Evolutionary conservation across 2,797 vertebrate genomes (phyloP), one percentile per base, ranked within the genome.

Genomic region (Emys orbicularis): DNA sequence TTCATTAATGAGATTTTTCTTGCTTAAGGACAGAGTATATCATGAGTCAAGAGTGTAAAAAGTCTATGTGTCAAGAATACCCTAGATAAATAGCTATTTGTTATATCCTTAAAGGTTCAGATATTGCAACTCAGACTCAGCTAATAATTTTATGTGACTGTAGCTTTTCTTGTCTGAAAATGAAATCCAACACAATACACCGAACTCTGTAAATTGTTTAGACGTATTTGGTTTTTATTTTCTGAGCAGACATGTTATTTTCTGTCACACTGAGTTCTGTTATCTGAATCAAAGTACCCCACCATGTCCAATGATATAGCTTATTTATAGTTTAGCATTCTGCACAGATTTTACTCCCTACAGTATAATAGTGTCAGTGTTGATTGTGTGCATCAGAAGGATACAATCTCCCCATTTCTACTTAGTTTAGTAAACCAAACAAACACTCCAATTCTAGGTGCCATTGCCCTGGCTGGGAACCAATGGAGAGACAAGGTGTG

Each of bases 211-310:
- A 94, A 96, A 92, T 89, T 90, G 56, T 83, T 94, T 79, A 83
- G 86, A 81, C 86, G 95, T 68, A 83, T 92, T 93, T 81, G 72
- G 52, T 79, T 95, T 96, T 94, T 95, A 90, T 95, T 96, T 96
- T 96, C 61, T 97, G 88, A 95, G 92, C 90, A 93, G 84, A 50
- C 54, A 23, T 25, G 59, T 23, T 90, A 77, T 83, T 87, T 94
- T 85, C 79, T 88, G 92, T 94, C 93, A 96, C 0, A 1, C 74
- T 90, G 53, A 72, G 90, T 95, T 54, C 68, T 1, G 5, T 79
- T 92, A 83, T 89, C 79, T 79, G 49, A 83, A 92, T 50, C 59
- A 91, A 83, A 82, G 59, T 76, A 79, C 94, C 95, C 53, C 88
- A 93, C 91, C 92, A 52, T 81, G 84, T 81, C 37, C 90, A 88